These are phyloP conservation scores for Drosophila acutilabella DNA, from an alignment of 2,888 invertebrate genomes.

Conservation along the genomic window DNA sequence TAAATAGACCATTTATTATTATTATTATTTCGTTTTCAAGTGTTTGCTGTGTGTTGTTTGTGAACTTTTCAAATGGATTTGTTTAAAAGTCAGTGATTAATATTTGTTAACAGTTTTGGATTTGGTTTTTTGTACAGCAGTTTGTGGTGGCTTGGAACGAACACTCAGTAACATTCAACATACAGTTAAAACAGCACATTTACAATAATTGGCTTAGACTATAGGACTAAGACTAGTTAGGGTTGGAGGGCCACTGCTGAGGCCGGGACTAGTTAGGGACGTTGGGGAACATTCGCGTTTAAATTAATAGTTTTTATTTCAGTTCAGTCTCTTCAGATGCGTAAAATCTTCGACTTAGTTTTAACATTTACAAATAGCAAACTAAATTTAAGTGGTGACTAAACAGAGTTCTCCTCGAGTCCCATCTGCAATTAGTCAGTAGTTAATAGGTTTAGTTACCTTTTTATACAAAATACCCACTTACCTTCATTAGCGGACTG, in stretches of 20 bases:
- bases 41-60: conserved; percentile 7
- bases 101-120: conserved; percentile 16
- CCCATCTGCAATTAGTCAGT: conserved; percentile 75
- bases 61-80: conserved; percentile 16
- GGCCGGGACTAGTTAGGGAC: background rate
- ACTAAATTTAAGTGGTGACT: conserved; percentile 46
- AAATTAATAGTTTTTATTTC: conserved; percentile 57
- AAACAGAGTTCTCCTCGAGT: conserved; percentile 84
- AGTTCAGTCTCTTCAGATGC: conserved; percentile 79
- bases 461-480: background rate
- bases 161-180: conserved; percentile 61
- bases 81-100: background rate
- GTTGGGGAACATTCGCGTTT: conserved; percentile 2
- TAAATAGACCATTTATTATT: conserved; percentile 71
- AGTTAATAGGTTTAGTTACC: conserved; percentile 12
- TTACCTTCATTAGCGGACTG: conserved; percentile 85
- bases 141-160: conserved; percentile 11
- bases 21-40: conserved; percentile 15
- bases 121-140: conserved; percentile 20
- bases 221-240: background rate
- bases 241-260: too few species aligned
- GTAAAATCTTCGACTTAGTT: conserved; percentile 59
- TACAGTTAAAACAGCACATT: conserved; percentile 52
- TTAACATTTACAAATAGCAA: conserved; percentile 41
- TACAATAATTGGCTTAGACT: conserved; percentile 16